phyloP scores from a whole-genome alignment of 2,113 vertebrate species.

The Ariopsis seemanni region DNA sequence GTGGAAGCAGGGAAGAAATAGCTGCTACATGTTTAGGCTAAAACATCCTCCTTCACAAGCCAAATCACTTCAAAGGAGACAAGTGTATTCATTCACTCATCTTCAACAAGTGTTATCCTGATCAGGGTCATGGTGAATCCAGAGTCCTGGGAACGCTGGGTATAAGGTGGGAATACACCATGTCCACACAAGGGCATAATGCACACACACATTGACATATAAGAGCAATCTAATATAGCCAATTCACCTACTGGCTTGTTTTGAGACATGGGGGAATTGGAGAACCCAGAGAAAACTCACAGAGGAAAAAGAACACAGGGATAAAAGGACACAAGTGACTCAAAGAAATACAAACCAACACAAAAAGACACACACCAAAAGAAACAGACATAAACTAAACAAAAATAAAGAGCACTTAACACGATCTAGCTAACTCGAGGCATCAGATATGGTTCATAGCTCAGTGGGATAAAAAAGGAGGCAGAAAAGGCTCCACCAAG shows the following conservation, averaged over 20 bases:
- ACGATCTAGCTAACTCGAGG: neutral
- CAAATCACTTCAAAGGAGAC: neutral
- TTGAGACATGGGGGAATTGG: too few relatives aligned
- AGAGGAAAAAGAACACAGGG: neutral
- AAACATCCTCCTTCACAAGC: neutral
- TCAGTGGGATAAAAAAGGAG: conserved; percentile 10
- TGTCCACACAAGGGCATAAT: neutral
- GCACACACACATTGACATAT: neutral
- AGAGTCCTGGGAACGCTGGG: neutral
- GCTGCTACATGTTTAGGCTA: neutral
- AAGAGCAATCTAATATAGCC: neutral
- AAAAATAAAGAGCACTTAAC: neutral
- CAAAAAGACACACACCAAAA: neutral
- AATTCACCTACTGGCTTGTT: neutral
- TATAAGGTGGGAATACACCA: neutral
- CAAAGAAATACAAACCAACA: neutral
- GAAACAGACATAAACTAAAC: neutral
- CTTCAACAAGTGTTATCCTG: neutral
- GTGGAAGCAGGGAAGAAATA: neutral
- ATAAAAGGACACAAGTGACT: neutral
- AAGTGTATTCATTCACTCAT: neutral
- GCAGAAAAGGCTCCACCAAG: conserved; percentile 30
- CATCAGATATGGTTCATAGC: neutral
- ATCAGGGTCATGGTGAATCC: neutral
- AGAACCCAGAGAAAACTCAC: neutral